Evolutionary conservation across 2,888 invertebrate species (phyloP), one percentile per base, ranked within the genome.

Genomic region (Nymphalis c-album): DNA sequence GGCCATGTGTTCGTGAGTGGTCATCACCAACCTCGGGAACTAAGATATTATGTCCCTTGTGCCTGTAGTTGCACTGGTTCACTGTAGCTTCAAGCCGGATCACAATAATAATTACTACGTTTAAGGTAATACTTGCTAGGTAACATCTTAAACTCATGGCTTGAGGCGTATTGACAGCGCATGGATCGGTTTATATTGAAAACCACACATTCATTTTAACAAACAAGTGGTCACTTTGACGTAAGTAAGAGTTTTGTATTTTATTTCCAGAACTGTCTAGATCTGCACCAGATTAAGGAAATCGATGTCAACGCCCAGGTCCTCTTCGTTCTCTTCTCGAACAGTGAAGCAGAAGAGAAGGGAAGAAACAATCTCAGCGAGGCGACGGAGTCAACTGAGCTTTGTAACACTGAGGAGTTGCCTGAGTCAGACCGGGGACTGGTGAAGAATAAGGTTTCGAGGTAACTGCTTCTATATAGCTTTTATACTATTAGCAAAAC

Each of bases 221-320:
- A 31, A 6, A 13, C 13, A 40, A 47, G 1, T 50, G n/a, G 2
- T 7, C 53, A 63, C 26, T 26, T 5, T 26, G 4, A 2, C 26
- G 4, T 26, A 26, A 26, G 5, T 26, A 26, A 26, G 2, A 64
- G 13, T 18, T 51, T 55, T 26, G 50, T 51, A n/a, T 48, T 45
- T 62, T 8, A 1, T 63, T 81, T 79, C 40, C 83, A 93, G 93
- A 91, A 90, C 73, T 90, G 91, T 73, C 80, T 92, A n/a, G 92
- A 93, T 70, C 84, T 93, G 6, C 87, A 90, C 64, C 93, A 92
- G 75, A 78, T 88, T 22, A 91, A 90, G 61, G 89, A 91, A 61
- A 73, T 91, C 22, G 85, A 90, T 71, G 80, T 86, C 0, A 85
- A 87, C 77, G 77, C 88, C 2, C 91, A 91, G 75, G 77, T 90